phyloP scores from a whole-genome alignment of 2,888 invertebrate species.

The Ophion ellenae region DNA sequence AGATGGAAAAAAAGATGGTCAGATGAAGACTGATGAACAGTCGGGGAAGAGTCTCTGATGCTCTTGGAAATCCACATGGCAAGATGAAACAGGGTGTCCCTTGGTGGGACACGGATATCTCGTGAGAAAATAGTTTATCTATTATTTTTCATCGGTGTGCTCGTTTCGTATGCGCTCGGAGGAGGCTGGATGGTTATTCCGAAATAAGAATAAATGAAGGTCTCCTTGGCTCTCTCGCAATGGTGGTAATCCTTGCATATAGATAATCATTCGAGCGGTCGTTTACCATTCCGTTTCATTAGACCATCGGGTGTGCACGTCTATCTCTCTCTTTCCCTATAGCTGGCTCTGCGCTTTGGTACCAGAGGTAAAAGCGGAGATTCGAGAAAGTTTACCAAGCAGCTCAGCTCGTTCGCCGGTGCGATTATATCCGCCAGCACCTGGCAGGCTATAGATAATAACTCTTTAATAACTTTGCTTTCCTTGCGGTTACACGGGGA shows the following conservation, averaged over 20 bases:
- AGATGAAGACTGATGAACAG: conserved; percentile 34
- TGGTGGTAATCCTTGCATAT: conserved; percentile 58
- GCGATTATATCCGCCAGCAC: conserved; percentile 64
- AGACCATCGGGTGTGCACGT: conserved; percentile 57
- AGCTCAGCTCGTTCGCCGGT: conserved; percentile 59
- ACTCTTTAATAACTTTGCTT: conserved; percentile 65
- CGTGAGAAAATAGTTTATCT: conserved; percentile 38
- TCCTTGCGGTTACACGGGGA: conserved; percentile 49
- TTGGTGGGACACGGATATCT: conserved; percentile 33
- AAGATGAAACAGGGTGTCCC: conserved; percentile 9
- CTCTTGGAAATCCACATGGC: conserved; percentile 27
- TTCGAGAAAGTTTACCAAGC: conserved; percentile 64
- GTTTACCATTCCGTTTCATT: conserved; percentile 67
- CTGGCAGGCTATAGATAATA: conserved; percentile 66
- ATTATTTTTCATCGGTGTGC: conserved; percentile 6
- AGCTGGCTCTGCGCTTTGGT: conserved; percentile 6
- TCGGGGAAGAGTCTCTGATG: conserved; percentile 4
- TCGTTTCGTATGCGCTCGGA: conserved; percentile 5
- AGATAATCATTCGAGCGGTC: conserved; percentile 64
- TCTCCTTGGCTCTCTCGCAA: conserved; percentile 15
- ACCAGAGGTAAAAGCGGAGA: conserved; percentile 36
- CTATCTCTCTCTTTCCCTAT: conserved; percentile 23
- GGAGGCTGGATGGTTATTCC: conserved; percentile 26
- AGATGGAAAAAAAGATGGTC: conserved; percentile 45
- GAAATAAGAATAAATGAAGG: conserved; percentile 5